A percentile compares a stretch with the other conserved stretches of the same genome.
Conservation (phyloP, 2,113 vertebrate species). For the Ondatra zibethicus region DNA sequence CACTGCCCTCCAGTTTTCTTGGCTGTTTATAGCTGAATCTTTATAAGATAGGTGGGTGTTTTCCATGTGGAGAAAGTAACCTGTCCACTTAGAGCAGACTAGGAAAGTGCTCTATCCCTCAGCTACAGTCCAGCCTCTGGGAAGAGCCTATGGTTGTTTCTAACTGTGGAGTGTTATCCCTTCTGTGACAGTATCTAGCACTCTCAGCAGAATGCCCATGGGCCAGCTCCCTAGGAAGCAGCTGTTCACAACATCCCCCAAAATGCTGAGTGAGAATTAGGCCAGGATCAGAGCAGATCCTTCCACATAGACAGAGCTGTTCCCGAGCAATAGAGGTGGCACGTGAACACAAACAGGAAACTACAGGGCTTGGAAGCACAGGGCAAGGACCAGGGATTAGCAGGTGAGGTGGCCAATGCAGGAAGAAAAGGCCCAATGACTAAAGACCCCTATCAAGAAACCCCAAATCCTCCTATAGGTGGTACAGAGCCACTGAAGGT, state of each 20-base stretch:
- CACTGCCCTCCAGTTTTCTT: not conserved
- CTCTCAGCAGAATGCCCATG: fast-evolving
- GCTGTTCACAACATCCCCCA: not conserved
- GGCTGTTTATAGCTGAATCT: not conserved
- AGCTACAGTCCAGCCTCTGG: not conserved
- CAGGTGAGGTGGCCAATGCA: too few species aligned
- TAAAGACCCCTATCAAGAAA: not conserved
- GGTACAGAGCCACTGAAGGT: not conserved
- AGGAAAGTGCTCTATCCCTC: not conserved
- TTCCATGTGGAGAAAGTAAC: not conserved
- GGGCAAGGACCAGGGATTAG: too few species aligned
- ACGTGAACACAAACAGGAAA: not conserved
- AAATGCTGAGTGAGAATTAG: not conserved
- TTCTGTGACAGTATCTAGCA: not conserved
- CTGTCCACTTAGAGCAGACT: not conserved
- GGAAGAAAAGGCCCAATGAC: not conserved
- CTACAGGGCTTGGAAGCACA: not conserved
- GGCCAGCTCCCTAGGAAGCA: not conserved
- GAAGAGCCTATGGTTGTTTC: not conserved
- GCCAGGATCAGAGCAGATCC: not conserved
- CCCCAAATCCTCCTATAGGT: not conserved
- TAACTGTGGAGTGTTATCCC: fast-evolving
- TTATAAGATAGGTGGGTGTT: not conserved
- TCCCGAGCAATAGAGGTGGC: not conserved
- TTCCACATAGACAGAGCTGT: not conserved